Evolutionary conservation across 2,888 invertebrate genomes (phyloP).

Genomic region (Andrena bicolor): DNA sequence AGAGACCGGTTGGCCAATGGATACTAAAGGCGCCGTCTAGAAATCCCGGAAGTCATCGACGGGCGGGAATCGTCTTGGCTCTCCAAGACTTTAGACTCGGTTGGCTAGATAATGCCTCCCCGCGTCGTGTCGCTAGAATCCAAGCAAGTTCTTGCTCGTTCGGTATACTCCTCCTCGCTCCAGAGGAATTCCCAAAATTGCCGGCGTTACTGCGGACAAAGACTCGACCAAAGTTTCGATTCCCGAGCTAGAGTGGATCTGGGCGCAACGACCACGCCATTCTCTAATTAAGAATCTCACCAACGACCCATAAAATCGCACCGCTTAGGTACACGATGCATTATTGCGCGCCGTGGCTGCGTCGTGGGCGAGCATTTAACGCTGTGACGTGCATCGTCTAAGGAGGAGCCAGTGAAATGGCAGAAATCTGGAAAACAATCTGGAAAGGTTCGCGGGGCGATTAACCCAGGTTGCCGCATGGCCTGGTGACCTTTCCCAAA

Average conservation of each 20-base stretch:
- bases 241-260: conserved; percentile 17
- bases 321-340: neutral
- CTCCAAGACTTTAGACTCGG: conserved; percentile 66
- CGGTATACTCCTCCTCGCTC: conserved; percentile 45
- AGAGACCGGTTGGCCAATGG: conserved; percentile 55
- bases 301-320: conserved; percentile 4
- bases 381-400: neutral
- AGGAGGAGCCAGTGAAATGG: neutral
- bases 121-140: conserved; percentile 69
- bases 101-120: conserved; percentile 77
- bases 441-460: neutral
- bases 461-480: neutral
- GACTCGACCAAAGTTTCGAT: conserved; percentile 66
- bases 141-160: conserved; percentile 66
- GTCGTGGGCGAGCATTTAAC: too few relatives aligned
- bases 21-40: conserved; percentile 59
- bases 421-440: conserved; percentile 5
- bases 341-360: neutral
- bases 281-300: conserved; percentile 33
- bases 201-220: conserved; percentile 71
- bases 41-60: conserved; percentile 58
- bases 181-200: conserved; percentile 74
- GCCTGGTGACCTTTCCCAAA: conserved; percentile 57
- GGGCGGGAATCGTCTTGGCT: conserved; percentile 64
- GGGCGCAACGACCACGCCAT: conserved; percentile 5